Base-by-base conservation (phyloP, 2,113 vertebrate species). In the Onychostoma macrolepis region DNA sequence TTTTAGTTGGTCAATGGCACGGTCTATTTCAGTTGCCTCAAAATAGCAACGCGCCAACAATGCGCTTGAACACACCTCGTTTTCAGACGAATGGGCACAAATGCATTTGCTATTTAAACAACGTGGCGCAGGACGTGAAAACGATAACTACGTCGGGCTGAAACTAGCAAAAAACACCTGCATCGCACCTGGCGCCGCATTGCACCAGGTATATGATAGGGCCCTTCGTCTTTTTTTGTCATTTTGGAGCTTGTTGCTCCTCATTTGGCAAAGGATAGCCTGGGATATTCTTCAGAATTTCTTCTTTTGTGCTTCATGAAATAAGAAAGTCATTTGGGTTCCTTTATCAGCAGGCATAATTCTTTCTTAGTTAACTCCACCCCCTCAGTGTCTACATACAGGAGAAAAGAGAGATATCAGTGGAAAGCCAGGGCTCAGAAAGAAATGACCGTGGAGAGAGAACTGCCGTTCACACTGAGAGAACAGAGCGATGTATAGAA, bases 391-490 rank as follows among this genome's bases (percentile, higher is more conserved):
- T 33, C 53, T 41, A 80, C 33, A 41, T 56, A 36, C 3, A 53
- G 45, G 2, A 17, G 53, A 78, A 58, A 26, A 43, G 33, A 80
- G 79, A 8, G 36, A 21, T 50, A 77, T 77, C 75, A 17, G 43
- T 48, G 5, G 43, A 79, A 79, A 80, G 21, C n/a, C n/a, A 80
- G 56, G 43, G 56, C 50, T 80, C 53, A 63, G 30, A 80, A 58
- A 80, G 28, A 83, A 45, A 36, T 12, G 6, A 24, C 11, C 24
- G 28, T 36, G 41, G 21, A 67, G 15, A 53, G 19, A 71, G 38
- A 82, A 11, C 58, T 2, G n/a, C 80, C n/a, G 11, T 28, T 69
- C 81, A 71, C 81, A 6, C 81, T 53, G 26, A 83, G 61, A 83
- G 61, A 48, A 69, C 43, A 36, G 26, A 71, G 81, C 65, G 11